Evolutionary conservation across 2,888 invertebrate species (phyloP).

Genomic region (Gryllus longicercus): DNA sequence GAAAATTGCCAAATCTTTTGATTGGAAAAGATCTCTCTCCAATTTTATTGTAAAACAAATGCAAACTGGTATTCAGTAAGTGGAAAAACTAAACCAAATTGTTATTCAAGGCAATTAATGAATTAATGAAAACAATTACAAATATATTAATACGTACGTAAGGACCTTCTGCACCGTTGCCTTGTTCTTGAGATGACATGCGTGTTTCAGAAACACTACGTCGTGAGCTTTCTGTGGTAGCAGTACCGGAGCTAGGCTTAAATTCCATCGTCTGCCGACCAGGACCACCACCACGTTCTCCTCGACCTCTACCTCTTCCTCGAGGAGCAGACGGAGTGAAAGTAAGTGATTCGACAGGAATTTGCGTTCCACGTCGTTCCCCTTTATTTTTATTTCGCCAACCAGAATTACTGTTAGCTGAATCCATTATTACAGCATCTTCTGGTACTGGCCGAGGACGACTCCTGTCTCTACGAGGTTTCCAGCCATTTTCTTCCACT

Average conservation of each 20-base stretch:
- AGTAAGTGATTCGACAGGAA: neutral
- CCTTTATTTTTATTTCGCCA: constrained; percentile 18
- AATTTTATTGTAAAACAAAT: too few relatives aligned
- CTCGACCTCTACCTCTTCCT: constrained; percentile 18
- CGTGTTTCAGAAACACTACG: constrained; percentile 25
- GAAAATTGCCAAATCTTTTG: too few relatives aligned
- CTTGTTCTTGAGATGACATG: neutral
- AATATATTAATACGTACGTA: neutral
- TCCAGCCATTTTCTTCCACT: neutral
- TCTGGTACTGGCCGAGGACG: neutral
- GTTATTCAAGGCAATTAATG: too few relatives aligned
- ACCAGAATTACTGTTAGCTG: neutral
- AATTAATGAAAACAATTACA: too few relatives aligned
- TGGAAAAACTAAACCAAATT: too few relatives aligned
- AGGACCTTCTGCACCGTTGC: constrained; percentile 3
- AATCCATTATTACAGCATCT: neutral
- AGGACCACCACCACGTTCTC: constrained; percentile 11
- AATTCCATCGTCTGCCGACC: neutral
- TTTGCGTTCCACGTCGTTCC: neutral
- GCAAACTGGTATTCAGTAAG: too few relatives aligned
- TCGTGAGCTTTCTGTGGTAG: neutral
- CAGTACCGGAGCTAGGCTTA: neutral
- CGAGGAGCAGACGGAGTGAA: neutral
- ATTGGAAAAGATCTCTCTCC: too few relatives aligned
- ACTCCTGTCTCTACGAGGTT: neutral